Evolutionary conservation across 1,140 invertebrate species (phyloP).

Genomic region (Dreissena rostriformis): DNA sequence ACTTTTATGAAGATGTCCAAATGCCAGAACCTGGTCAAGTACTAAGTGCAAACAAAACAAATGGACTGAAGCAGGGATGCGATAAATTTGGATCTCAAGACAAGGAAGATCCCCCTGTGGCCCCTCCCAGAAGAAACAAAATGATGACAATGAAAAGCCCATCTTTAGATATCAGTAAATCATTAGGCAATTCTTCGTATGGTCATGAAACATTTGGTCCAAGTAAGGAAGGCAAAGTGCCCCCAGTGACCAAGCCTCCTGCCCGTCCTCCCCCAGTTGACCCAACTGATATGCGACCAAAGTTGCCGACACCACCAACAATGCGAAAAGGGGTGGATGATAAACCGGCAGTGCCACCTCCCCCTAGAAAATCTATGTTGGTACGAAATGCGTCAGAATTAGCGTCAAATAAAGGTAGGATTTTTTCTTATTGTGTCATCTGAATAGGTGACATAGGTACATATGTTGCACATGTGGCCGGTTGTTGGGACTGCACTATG

Average conservation of each 20-base stretch:
- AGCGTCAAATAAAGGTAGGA: background rate
- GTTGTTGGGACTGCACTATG: no score
- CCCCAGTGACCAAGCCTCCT: background rate
- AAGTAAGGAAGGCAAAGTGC: background rate
- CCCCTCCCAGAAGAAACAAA: constrained; percentile 46
- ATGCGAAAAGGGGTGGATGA: background rate
- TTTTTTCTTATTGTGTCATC: background rate
- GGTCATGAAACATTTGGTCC: background rate
- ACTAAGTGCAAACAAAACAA: constrained; percentile 1
- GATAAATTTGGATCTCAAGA: background rate
- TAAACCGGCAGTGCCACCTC: background rate
- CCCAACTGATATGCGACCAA: no score
- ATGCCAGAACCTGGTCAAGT: constrained; percentile 4
- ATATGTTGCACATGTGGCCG: no score
- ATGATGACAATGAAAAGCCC: background rate
- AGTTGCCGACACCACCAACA: no score
- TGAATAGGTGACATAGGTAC: no score
- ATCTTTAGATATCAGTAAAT: background rate
- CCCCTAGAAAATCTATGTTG: background rate
- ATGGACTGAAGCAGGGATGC: background rate
- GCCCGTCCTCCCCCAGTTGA: background rate
- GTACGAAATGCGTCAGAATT: background rate
- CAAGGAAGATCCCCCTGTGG: constrained; percentile 14
- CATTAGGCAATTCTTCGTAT: background rate
- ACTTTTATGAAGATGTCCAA: constrained; percentile 38